phyloP scores from a whole-genome alignment of 1,140 invertebrate species.

The Heliothis subflexa region DNA sequence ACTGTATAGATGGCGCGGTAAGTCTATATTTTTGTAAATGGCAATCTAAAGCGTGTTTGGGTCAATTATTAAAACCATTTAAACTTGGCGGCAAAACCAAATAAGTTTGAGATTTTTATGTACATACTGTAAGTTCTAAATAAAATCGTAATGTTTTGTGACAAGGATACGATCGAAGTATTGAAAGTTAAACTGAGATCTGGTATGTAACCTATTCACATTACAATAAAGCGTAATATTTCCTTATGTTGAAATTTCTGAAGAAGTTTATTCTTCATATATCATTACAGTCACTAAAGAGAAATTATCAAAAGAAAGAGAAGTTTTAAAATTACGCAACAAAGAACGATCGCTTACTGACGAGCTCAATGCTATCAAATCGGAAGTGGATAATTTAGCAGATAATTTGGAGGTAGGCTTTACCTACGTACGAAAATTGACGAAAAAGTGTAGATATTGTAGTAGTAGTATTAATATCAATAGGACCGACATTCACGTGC shows the following conservation, averaged over 20 bases:
- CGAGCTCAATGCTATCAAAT: constrained; percentile 58
- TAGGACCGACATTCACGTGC: too few species aligned
- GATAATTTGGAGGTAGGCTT: constrained; percentile 65
- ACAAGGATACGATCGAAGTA: constrained; percentile 49
- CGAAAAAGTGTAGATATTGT: not conserved
- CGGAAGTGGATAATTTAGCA: constrained; percentile 60
- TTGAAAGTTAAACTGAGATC: constrained; percentile 51
- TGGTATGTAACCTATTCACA: not conserved
- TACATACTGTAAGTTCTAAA: too few species aligned
- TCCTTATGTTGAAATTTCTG: too few species aligned
- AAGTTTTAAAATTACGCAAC: constrained; percentile 57
- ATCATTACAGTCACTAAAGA: constrained; percentile 62
- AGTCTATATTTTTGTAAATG: too few species aligned
- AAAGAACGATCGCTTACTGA: constrained; percentile 59
- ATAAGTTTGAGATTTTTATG: not conserved
- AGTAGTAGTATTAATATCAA: too few species aligned
- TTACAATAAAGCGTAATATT: not conserved
- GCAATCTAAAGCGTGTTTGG: too few species aligned
- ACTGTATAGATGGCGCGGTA: too few species aligned
- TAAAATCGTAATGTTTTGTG: constrained; percentile 46
- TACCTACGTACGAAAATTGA: not conserved
- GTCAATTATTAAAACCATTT: too few species aligned
- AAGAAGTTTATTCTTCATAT: not conserved
- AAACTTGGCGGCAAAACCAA: not conserved
- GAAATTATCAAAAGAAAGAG: constrained; percentile 60